Evolutionary conservation across 2,113 vertebrate genomes (phyloP), one percentile per base, ranked within the genome.

Genomic region (Etheostoma spectabile): DNA sequence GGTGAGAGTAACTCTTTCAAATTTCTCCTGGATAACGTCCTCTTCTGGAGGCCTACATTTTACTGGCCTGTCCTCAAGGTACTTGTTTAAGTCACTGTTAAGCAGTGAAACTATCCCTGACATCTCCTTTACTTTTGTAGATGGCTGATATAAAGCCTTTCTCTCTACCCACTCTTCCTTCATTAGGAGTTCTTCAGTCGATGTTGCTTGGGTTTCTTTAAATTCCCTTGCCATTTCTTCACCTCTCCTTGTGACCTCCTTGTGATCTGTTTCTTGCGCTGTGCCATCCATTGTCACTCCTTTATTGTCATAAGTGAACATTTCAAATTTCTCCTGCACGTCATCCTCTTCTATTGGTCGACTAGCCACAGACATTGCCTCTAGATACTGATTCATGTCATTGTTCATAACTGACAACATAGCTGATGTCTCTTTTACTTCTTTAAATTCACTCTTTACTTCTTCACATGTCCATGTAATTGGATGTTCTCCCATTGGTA

Each of bases 41-140:
- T 91, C 85, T 24, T 88, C 85, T 74, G 62, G 79, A 70, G 69
- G 67, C 21, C 72, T 80, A 4, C 61, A 71, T 49, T 83, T 63
- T n/a, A 76, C 27, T 0, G 80, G 74, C 6, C 53, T 94, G 66
- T 91, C 82, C 72, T 88, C 48, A 13, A 86, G 35, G 0, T 78
- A 79, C 0, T 90, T 63, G 38, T 94, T 94, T 15, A 96, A 89
- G 75, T 97, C 95, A 72, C 91, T 77, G 6, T 73, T 69, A 10
- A 96, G 95, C 77, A 94, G 86, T 68, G 93, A 94, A 38, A 93
- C 79, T 67, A 92, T 89, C 52, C 94, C 96, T 46, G 88, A 63
- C 12, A 85, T 8, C 0, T 95, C 94, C 33, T 75, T 87, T n/a
- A 55, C 52, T 77, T 80, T 82, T 74, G 91, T 75, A 70, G 62